Percentiles rank a stretch among this genome's conserved stretches.
These are phyloP conservation scores for Amblyopsis rosae DNA, from an alignment of 2,113 vertebrate species.

Conservation along the genomic window DNA sequence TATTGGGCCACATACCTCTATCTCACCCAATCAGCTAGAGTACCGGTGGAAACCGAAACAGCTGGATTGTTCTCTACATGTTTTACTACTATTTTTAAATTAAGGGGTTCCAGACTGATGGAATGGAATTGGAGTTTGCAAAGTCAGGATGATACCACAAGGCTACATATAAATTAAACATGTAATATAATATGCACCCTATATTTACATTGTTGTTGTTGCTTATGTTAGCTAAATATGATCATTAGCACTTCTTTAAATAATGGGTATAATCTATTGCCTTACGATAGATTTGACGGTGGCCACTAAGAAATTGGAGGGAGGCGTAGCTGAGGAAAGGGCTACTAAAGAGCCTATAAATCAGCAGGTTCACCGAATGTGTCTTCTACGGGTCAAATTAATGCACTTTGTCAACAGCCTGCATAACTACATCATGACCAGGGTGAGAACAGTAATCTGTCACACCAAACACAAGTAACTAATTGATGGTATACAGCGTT, in stretches of 20 bases:
- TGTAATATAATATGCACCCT: neutral
- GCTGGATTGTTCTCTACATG: too few species aligned
- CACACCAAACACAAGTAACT: neutral
- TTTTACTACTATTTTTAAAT: too few species aligned
- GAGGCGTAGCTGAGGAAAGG: conserved; percentile 61
- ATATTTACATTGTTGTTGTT: neutral
- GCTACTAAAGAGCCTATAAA: conserved; percentile 70
- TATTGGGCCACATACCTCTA: too few species aligned
- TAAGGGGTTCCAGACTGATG: too few species aligned
- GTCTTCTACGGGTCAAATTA: conserved; percentile 92
- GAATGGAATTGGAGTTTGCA: too few species aligned
- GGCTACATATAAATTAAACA: too few species aligned
- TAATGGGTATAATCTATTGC: neutral
- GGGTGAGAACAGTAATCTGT: conserved; percentile 73
- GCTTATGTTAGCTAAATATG: neutral
- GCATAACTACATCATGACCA: conserved; percentile 98
- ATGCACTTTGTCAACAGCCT: conserved; percentile 99
- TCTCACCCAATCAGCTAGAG: too few species aligned
- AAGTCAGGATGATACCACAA: too few species aligned
- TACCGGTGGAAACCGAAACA: too few species aligned
- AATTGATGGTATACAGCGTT: too few species aligned
- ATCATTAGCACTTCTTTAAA: neutral
- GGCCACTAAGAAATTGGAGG: conserved; percentile 78
- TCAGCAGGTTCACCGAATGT: conserved; percentile 94
- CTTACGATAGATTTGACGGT: conserved; percentile 79